phyloP scores from a whole-genome alignment of 2,888 invertebrate species.

The Ormyrus nitidulus region DNA sequence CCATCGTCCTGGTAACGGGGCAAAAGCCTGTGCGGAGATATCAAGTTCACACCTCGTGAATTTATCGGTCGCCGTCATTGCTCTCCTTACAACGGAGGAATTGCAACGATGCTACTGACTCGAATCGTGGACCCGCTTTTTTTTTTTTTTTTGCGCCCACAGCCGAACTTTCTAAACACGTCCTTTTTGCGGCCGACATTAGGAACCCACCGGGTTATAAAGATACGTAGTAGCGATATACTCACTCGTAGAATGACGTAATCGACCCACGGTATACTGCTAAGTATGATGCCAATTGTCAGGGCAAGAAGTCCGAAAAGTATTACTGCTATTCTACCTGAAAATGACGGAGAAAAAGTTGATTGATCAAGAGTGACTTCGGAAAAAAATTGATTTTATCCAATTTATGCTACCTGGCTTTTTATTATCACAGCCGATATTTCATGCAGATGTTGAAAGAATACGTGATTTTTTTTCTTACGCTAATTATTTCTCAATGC shows the following conservation, averaged over 20 bases:
- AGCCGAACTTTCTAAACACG: no score
- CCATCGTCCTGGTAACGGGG: not conserved
- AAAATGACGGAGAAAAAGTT: conserved; percentile 69
- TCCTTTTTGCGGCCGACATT: no score
- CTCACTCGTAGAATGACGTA: conserved; percentile 90
- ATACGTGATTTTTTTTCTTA: conserved; percentile 1
- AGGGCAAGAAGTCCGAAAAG: conserved; percentile 88
- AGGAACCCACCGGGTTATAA: not conserved
- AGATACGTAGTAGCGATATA: conserved; percentile 39
- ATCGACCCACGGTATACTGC: conserved; percentile 92
- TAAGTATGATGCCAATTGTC: conserved; percentile 86
- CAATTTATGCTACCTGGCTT: conserved; percentile 2
- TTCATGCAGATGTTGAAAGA: conserved; percentile 14
- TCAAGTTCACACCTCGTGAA: conserved; percentile 53
- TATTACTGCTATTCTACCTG: conserved; percentile 89
- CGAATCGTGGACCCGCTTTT: not conserved
- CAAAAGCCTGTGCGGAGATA: conserved; percentile 27
- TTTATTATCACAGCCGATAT: not conserved
- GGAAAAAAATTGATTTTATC: not conserved
- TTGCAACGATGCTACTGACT: not conserved
- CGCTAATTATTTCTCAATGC: no score
- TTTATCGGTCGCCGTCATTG: conserved; percentile 41
- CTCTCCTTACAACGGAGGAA: conserved; percentile 14
- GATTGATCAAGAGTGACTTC: not conserved
- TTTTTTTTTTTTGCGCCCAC: not conserved